Evolutionary conservation across 64 coral and sea anemone genomes (phyloP).

Genomic region (Pocillopora verrucosa): DNA sequence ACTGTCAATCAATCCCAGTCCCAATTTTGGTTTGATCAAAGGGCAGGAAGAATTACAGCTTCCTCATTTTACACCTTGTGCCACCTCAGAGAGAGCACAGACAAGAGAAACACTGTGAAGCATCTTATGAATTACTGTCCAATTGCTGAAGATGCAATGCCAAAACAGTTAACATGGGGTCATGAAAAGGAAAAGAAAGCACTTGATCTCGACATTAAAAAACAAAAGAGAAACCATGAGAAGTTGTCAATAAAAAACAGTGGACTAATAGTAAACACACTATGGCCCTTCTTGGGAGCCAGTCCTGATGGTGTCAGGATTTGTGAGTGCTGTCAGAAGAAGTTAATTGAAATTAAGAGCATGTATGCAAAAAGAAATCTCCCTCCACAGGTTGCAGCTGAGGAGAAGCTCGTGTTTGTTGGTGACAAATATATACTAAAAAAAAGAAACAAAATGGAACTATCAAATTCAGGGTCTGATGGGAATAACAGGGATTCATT

Average conservation of each 20-base stretch:
- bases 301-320: slow-evolving; percentile 34
- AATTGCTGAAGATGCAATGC: neutral
- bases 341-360: slow-evolving; percentile 44
- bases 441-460: slow-evolving; percentile 54
- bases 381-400: slow-evolving; percentile 30
- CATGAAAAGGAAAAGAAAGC: slow-evolving; percentile 7
- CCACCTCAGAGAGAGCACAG: slow-evolving; percentile 9
- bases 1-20: neutral
- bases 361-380: slow-evolving; percentile 37
- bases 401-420: slow-evolving; percentile 16
- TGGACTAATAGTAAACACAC: slow-evolving; percentile 36
- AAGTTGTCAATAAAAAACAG: neutral
- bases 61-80: slow-evolving; percentile 12
- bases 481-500: slow-evolving; percentile 16
- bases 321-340: slow-evolving; percentile 46
- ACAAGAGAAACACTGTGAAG: slow-evolving; percentile 5
- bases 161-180: slow-evolving; percentile 5
- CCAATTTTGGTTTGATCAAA: slow-evolving; percentile 19
- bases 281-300: slow-evolving; percentile 39
- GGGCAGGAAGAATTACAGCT: slow-evolving; percentile 21
- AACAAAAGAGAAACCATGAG: neutral
- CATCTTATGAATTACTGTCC: slow-evolving; percentile 31
- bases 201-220: slow-evolving; percentile 15
- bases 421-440: slow-evolving; percentile 16
- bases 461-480: slow-evolving; percentile 56